Evolutionary conservation across 1,140 invertebrate species (phyloP).

Genomic region (Ceratina australensis): DNA sequence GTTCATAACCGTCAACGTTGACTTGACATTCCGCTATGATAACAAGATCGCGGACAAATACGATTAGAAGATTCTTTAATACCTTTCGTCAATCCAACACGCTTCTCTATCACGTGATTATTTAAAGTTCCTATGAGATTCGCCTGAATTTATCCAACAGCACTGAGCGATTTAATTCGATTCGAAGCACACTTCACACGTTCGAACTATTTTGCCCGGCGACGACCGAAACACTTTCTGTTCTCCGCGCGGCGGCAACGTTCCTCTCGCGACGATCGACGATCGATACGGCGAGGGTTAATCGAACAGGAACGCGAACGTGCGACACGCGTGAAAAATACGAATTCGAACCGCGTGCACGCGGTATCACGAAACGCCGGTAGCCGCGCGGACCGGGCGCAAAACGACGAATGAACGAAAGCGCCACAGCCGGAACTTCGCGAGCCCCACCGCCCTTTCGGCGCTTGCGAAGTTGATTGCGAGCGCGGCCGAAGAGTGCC

Average conservation of each 20-base stretch:
- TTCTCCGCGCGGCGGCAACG: neutral
- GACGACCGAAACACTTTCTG: neutral
- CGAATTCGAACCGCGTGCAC: neutral
- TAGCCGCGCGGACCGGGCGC: constrained; percentile 61
- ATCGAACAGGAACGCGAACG: neutral
- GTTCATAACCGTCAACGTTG: too few relatives aligned
- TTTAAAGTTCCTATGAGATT: too few relatives aligned
- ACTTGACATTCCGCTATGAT: too few relatives aligned
- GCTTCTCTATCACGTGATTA: neutral
- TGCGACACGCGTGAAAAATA: constrained; percentile 5
- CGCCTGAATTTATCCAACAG: neutral
- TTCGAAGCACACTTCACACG: constrained; percentile 9
- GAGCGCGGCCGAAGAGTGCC: constrained; percentile 51
- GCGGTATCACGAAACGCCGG: constrained; percentile 18
- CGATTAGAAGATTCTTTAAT: neutral
- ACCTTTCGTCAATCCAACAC: neutral
- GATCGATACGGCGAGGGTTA: neutral
- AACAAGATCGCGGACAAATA: too few relatives aligned
- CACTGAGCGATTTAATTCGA: neutral
- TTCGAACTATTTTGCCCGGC: neutral
- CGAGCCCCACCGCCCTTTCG: constrained; percentile 65
- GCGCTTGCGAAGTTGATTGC: constrained; percentile 55
- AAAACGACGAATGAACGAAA: constrained; percentile 70
- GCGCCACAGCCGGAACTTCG: constrained; percentile 63
- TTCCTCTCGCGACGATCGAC: neutral